Base-by-base conservation (phyloP, 2,888 invertebrate genomes). In the Notocelia uddmanniana region DNA sequence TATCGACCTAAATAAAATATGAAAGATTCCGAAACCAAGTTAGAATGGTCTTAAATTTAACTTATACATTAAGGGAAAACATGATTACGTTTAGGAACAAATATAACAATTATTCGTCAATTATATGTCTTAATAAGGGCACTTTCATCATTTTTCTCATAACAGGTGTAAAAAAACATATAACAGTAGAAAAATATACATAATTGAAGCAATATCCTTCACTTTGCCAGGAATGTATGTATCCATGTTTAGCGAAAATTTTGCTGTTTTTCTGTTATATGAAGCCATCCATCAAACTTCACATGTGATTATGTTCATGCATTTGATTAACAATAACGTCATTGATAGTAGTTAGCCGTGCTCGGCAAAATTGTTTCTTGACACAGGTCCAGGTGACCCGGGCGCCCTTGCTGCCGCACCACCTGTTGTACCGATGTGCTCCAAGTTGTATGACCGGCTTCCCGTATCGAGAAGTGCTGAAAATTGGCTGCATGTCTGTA, bases 401-500 rank as follows among this genome's bases (percentile, higher is more conserved):
- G n/a, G 52, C 10, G 19, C 64, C 64, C 37, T 21, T 64, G 10
- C 64, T 64, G 21, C 64, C 52, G 37, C 64, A 23, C 64, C 64
- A 64, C 21, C 52, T 45, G 50, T 73, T 73, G 72, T 58, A 73
- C 5, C 73, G 54, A 26, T 73, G 23, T 11, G 13, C 18, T 26
- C 68, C 58, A 2, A 68, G 41, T n/a, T 45, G 52, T 37, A 73
- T 62, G 15, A 69, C 73, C 6, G 73, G 68, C 52, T 63, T 69
- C 8, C 73, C 73, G 41, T 41, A 69, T 13, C 73, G 63, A 23
- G 68, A 69, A 3, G 37, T 52, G 26, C 26, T 21, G 23, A 69
- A 69, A 2, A 63, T 23, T 31, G 63, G 63, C n/a, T 63, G 31
- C 15, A 2, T 13, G 31, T 55, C 73, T 73, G 67, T 18, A 70